A percentile compares a stretch with the other conserved stretches of the same genome.
Evolutionary conservation across 2,797 vertebrate species (phyloP).

Genomic region (Perodicticus potto): DNA sequence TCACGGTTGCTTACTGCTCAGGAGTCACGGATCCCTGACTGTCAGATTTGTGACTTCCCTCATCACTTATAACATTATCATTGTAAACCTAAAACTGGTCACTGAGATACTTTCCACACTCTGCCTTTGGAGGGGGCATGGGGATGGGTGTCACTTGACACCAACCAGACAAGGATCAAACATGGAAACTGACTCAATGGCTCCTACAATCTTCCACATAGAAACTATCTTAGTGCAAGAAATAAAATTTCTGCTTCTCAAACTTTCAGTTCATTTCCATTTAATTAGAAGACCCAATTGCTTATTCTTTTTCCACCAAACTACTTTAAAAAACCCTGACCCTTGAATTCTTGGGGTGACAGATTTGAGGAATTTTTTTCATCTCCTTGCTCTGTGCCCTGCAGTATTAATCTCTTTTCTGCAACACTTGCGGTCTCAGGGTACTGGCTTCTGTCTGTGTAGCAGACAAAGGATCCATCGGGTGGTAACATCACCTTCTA

Average conservation of each 20-base stretch:
- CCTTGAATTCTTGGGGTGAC: neutral
- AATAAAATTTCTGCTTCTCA: neutral
- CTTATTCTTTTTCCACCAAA: neutral
- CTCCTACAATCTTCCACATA: neutral
- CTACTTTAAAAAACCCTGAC: neutral
- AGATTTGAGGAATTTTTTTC: neutral
- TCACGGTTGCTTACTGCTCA: neutral
- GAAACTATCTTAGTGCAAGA: neutral
- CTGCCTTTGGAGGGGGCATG: neutral
- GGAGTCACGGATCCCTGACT: neutral
- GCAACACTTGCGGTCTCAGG: neutral
- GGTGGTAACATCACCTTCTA: neutral
- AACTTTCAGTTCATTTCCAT: neutral
- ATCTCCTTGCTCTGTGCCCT: neutral
- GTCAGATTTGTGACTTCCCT: neutral
- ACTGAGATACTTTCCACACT: neutral
- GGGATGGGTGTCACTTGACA: neutral
- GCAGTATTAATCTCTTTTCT: neutral
- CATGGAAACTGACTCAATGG: too few species aligned
- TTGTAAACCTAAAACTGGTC: neutral
- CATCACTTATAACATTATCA: neutral
- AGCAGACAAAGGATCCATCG: neutral
- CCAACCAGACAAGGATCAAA: neutral
- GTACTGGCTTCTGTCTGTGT: neutral
- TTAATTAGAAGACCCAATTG: neutral